Evolutionary conservation across 1,140 invertebrate genomes (phyloP), one percentile per base, ranked within the genome.

Genomic region (Odontomachus brunneus): DNA sequence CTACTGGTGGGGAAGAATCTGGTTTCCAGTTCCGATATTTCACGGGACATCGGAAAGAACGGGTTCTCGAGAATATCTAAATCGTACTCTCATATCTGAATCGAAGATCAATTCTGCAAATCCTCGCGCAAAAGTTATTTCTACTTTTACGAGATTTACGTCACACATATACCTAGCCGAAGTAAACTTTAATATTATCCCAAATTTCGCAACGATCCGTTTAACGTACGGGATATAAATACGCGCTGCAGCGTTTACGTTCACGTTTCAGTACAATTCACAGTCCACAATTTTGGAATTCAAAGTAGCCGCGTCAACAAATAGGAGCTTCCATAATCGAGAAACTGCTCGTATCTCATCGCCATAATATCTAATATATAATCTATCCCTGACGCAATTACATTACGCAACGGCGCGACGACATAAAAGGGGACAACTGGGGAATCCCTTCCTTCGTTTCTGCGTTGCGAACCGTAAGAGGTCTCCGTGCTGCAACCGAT

Each of bases 301-400:
- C 14, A 22, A 72, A 57, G 33, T 53, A 29, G 15, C 22, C 19
- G 22, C 22, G 22, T 11, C n/a, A 26, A 11, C 3, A 14, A 12
- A 26, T 59, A 15, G 7, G 29, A 12, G 29, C 38, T 74, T 24
- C 9, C 33, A 7, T 49, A 75, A 62, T 19, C 22, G 22, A 51
- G 49, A 63, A 49, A 2, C 33, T 9, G 44, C 17, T 73, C 29
- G 22, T 63, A 63, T 22, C 5, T 15, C 38, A 5, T 67, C 24
- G 49, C 5, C 7, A 14, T 51, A 74, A 62, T 62, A n/a, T 38
- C 11, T 33, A 73, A 59, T 60, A 24, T 75, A n/a, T 26, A 69
- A 69, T 59, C 17, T 48, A 69, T 78, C 17, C 69, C 17, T 29
- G 63, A 80, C 33, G 63, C 38, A 80, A 71, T 80, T 71, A 57